Conservation (phyloP, 2,888 invertebrate genomes). For the Cyaniris semiargus region DNA sequence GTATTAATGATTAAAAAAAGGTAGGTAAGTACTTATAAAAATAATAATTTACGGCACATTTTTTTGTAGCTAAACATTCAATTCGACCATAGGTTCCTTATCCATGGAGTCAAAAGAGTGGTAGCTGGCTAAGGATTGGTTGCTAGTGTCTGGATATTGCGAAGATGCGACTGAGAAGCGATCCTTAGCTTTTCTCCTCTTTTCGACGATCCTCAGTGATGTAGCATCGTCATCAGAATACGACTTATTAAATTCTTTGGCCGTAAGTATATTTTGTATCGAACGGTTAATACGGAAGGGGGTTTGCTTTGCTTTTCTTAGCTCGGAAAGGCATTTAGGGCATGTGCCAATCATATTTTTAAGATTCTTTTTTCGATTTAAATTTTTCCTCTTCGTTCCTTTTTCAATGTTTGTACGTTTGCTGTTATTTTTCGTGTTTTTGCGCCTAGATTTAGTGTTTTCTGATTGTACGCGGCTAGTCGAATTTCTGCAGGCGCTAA, state of each 20-base stretch:
- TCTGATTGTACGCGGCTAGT: background rate
- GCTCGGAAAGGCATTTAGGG: background rate
- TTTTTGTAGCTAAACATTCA: background rate
- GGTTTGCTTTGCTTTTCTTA: background rate
- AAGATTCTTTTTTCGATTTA: background rate
- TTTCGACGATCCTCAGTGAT: background rate
- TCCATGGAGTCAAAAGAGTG: conserved; percentile 49
- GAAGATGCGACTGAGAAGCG: background rate
- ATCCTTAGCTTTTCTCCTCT: background rate
- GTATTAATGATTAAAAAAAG: background rate
- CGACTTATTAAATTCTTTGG: background rate
- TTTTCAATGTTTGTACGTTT: background rate
- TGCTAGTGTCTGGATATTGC: conserved; percentile 41
- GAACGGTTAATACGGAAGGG: background rate
- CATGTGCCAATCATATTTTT: conserved; percentile 1
- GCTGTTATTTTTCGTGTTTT: background rate
- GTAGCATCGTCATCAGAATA: background rate
- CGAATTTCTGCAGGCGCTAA: background rate
- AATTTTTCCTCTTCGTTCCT: background rate
- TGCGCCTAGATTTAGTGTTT: background rate
- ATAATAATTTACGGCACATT: background rate
- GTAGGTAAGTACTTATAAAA: too few species aligned
- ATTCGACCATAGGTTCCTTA: conserved; percentile 53
- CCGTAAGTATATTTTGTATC: background rate
- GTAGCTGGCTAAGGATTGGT: conserved; percentile 49